Percentiles rank a stretch among this genome's conserved stretches.
phyloP scores from a whole-genome alignment of 2,888 invertebrate genomes.

The Macrophya annulata region DNA sequence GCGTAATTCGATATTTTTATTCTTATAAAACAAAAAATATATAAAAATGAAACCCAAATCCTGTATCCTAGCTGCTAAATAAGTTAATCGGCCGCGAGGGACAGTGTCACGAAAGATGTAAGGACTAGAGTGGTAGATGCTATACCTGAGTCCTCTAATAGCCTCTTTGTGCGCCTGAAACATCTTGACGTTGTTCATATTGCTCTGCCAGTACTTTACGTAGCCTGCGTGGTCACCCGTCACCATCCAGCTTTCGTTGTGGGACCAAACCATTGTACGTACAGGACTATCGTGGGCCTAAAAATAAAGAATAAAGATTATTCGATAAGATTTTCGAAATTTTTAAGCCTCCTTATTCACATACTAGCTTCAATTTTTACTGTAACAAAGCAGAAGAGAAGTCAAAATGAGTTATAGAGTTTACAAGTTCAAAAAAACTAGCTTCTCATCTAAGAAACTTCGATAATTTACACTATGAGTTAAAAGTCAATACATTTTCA shows the following conservation, averaged over 20 bases:
- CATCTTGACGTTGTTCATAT: slow-evolving; percentile 99
- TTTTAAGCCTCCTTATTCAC: neutral
- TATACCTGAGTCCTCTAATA: slow-evolving; percentile 97
- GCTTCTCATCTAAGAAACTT: neutral
- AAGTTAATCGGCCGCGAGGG: slow-evolving; percentile 68
- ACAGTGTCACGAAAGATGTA: slow-evolving; percentile 76
- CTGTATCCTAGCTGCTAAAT: slow-evolving; percentile 67
- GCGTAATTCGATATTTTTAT: neutral
- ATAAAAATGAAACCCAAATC: slow-evolving; percentile 66
- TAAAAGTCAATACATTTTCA: too few relatives aligned
- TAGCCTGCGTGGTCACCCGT: slow-evolving; percentile 99
- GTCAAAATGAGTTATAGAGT: neutral
- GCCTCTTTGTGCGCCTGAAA: slow-evolving; percentile 99
- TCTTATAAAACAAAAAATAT: slow-evolving; percentile 58
- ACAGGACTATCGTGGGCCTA: slow-evolving; percentile 99
- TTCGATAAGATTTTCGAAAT: neutral
- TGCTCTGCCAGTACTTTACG: slow-evolving; percentile 99
- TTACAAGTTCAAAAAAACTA: too few relatives aligned
- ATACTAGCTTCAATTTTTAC: neutral
- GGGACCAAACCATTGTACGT: slow-evolving; percentile 99
- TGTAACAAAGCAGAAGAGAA: neutral
- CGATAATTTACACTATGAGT: neutral
- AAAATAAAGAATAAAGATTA: slow-evolving; percentile 62
- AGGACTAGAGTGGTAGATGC: slow-evolving; percentile 77
- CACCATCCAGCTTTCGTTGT: slow-evolving; percentile 99